phyloP scores from a whole-genome alignment of 2,797 vertebrate genomes.

The Rallus crepitans region DNA sequence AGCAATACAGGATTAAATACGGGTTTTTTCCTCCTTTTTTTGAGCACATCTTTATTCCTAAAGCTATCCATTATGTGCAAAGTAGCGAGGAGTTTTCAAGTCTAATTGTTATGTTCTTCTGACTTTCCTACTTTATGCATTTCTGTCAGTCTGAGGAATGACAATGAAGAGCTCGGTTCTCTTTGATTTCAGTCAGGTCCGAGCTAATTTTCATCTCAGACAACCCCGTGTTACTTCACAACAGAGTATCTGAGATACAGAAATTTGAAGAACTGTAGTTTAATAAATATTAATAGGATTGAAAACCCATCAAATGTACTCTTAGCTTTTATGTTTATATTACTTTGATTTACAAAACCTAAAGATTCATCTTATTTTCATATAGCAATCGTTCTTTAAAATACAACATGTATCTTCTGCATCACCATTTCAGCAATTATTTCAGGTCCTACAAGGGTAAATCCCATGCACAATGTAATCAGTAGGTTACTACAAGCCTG shows the following conservation, averaged over 20 bases:
- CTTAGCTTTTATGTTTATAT: not conserved
- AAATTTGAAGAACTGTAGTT: not conserved
- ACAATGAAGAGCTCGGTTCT: not conserved
- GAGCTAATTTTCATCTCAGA: not conserved
- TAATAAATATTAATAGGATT: constrained; percentile 35
- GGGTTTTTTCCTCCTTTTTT: accelerated
- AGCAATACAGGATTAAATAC: not conserved
- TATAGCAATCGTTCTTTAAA: not conserved
- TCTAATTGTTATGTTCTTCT: constrained; percentile 1
- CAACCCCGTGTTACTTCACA: not conserved
- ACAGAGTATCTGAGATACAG: not conserved
- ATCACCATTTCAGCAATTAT: not conserved
- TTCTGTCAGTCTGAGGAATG: not conserved
- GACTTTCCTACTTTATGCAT: not conserved
- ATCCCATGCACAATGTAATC: not conserved
- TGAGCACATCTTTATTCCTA: not conserved
- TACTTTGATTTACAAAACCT: not conserved
- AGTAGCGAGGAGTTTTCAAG: not conserved
- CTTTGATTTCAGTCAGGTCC: constrained; percentile 23
- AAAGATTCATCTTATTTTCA: constrained; percentile 11
- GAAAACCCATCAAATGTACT: constrained; percentile 1
- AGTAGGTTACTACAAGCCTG: not conserved
- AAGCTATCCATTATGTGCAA: not conserved
- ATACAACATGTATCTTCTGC: not conserved
- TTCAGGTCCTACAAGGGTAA: not conserved